phyloP scores from a whole-genome alignment of 2,888 invertebrate species.

The Pandemis heparana region DNA sequence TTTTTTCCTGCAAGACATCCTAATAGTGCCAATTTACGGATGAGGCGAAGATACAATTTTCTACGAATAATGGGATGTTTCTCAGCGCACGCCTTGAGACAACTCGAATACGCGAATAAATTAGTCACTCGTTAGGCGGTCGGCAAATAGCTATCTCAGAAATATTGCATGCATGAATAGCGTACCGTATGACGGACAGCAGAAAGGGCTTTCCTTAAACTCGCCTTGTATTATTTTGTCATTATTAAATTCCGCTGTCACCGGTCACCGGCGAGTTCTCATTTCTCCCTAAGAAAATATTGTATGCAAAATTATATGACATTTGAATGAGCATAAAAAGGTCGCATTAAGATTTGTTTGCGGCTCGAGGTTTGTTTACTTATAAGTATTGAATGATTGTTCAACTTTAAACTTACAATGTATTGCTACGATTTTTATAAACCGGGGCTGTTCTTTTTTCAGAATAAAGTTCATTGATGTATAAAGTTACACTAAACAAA shows the following conservation, averaged over 20 bases:
- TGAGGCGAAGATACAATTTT: neutral
- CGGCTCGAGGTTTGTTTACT: constrained; percentile 56
- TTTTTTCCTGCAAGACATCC: too few relatives aligned
- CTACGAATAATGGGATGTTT: neutral
- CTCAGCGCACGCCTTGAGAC: constrained; percentile 25
- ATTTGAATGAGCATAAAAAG: constrained; percentile 83
- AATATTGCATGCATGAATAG: constrained; percentile 84
- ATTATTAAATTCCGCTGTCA: constrained; percentile 86
- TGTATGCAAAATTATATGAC: constrained; percentile 86
- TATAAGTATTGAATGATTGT: constrained; percentile 48
- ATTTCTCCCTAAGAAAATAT: constrained; percentile 83
- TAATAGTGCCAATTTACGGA: neutral
- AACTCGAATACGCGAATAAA: constrained; percentile 65
- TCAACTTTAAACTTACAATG: constrained; percentile 7
- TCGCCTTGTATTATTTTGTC: constrained; percentile 85
- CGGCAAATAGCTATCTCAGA: constrained; percentile 74
- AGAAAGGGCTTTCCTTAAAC: constrained; percentile 83
- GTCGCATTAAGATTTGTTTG: constrained; percentile 74
- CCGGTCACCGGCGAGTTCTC: constrained; percentile 77
- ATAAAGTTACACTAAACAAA: neutral
- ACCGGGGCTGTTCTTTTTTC: neutral
- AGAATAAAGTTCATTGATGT: neutral
- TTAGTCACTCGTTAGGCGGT: constrained; percentile 80
- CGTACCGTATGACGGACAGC: constrained; percentile 83
- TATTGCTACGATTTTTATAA: neutral